Conservation (phyloP, 2,888 invertebrate species). For the Bembecia ichneumoniformis region DNA sequence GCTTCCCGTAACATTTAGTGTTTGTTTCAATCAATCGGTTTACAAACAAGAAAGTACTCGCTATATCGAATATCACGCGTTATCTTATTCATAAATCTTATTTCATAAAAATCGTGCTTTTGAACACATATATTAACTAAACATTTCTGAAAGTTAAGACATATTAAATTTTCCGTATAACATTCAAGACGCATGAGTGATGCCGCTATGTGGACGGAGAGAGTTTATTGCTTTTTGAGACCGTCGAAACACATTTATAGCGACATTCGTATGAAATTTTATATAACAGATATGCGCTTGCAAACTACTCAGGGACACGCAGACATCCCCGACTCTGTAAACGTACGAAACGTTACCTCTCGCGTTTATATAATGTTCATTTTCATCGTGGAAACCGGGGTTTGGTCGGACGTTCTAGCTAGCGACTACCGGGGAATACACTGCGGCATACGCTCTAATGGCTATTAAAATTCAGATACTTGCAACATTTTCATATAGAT, state of each 20-base stretch:
- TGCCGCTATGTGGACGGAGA: constrained; percentile 7
- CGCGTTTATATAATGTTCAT: not conserved
- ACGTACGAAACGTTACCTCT: not conserved
- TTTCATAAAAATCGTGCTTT: no score
- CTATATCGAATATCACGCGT: no score
- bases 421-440: not conserved
- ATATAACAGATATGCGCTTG: constrained; percentile 10
- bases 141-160: not conserved
- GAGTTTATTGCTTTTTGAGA: constrained; percentile 12
- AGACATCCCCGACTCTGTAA: not conserved
- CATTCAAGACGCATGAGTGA: constrained; percentile 7
- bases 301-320: not conserved
- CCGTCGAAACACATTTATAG: constrained; percentile 13
- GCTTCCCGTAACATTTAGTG: no score
- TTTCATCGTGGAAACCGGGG: constrained; percentile 2
- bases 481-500: not conserved
- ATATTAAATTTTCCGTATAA: constrained; percentile 7
- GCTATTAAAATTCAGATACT: constrained; percentile 2
- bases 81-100: no score
- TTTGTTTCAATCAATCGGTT: no score
- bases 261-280: constrained; percentile 12
- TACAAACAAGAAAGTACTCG: no score
- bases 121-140: no score
- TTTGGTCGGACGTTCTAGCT: not conserved
- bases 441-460: not conserved